Evolutionary conservation across 2,113 vertebrate species (phyloP).

Genomic region (Nycticebus coucang): DNA sequence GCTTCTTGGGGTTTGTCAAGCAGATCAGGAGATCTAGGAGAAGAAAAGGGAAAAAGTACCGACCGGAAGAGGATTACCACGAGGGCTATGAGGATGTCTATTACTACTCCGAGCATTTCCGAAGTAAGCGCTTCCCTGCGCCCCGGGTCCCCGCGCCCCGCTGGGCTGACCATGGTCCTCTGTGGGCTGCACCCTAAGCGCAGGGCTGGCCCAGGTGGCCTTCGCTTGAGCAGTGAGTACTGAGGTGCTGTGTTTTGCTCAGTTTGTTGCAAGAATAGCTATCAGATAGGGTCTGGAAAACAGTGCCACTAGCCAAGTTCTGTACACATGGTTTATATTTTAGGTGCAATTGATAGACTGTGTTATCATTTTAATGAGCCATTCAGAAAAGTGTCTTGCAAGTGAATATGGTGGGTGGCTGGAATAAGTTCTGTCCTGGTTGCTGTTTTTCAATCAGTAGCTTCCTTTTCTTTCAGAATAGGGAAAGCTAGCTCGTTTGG

Average conservation of each 20-base stretch:
- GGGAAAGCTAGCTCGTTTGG: constrained; percentile 20
- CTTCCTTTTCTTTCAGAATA: constrained; percentile 45
- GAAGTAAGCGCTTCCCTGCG: constrained; percentile 88
- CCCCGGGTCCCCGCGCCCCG: constrained; percentile 61
- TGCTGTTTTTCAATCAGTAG: not conserved
- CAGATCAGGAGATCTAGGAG: constrained; percentile 94
- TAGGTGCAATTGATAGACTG: constrained; percentile 71
- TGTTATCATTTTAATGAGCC: constrained; percentile 61
- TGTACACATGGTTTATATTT: constrained; percentile 66
- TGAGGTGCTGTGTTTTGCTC: constrained; percentile 46
- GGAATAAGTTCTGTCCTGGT: not conserved
- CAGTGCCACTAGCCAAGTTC: constrained; percentile 33
- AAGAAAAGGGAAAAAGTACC: constrained; percentile 97
- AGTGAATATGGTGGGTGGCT: not conserved
- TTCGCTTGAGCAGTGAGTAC: constrained; percentile 53
- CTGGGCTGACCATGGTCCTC: not conserved
- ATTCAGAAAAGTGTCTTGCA: constrained; percentile 57
- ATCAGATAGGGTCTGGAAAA: not conserved
- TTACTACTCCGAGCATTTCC: constrained; percentile 96
- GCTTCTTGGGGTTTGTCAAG: constrained; percentile 95
- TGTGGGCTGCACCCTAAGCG: too few species aligned
- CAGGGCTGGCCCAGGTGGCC: constrained; percentile 29
- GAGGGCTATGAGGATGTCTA: constrained; percentile 99
- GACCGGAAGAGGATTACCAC: constrained; percentile 98
- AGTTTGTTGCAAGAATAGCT: constrained; percentile 47